Evolutionary conservation across 2,797 vertebrate genomes (phyloP).

Genomic region (Epinephelus malabaricus): DNA sequence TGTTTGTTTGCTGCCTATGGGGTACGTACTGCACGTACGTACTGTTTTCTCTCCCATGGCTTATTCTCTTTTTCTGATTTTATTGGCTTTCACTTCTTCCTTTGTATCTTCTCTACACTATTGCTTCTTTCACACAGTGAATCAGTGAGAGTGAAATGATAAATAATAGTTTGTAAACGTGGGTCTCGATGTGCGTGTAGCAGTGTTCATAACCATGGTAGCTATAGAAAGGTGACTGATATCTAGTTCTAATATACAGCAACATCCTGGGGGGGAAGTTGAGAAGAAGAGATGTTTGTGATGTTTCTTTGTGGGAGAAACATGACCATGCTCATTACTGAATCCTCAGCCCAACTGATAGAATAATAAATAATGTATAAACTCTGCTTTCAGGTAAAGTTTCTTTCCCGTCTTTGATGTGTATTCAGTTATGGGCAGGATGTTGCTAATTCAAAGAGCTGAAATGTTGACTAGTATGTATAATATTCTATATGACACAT

Average conservation of each 20-base stretch:
- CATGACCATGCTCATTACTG: constrained; percentile 23
- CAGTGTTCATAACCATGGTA: background rate
- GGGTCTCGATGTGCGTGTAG: background rate
- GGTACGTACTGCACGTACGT: background rate
- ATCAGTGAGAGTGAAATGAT: constrained; percentile 18
- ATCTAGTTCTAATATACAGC: constrained; percentile 13
- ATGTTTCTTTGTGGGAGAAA: constrained; percentile 17
- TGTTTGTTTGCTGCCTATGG: background rate
- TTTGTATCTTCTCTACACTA: background rate
- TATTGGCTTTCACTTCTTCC: background rate
- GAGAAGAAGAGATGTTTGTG: constrained; percentile 2
- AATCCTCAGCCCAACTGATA: background rate
- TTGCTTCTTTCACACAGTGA: background rate
- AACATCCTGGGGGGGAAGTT: background rate
- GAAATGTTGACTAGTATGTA: background rate
- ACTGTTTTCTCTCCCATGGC: background rate
- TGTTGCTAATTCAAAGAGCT: background rate
- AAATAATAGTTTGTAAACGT: background rate
- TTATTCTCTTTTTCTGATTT: constrained; percentile 1
- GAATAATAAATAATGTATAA: constrained; percentile 32
- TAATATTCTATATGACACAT: background rate
- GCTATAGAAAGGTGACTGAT: constrained; percentile 22
- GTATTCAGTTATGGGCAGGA: constrained; percentile 1
- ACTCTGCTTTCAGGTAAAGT: constrained; percentile 3
- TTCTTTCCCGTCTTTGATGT: background rate